Evolutionary conservation across 2,888 invertebrate genomes (phyloP).

Genomic region (Atethmia centrago): DNA sequence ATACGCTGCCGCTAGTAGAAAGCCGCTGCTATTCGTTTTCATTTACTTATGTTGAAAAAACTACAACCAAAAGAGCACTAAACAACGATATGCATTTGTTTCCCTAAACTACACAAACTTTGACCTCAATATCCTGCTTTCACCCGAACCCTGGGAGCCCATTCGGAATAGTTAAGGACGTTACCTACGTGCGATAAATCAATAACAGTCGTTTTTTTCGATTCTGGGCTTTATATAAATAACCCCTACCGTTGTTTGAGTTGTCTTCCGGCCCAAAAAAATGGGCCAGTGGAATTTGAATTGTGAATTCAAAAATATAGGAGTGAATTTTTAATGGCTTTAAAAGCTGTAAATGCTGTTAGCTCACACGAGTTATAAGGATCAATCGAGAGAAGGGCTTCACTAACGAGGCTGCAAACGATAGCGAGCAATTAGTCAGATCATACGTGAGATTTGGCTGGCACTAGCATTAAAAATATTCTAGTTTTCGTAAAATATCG

Average conservation of each 20-base stretch:
- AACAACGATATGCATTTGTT: conserved; percentile 18
- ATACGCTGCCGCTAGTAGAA: not conserved
- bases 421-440: conserved; percentile 52
- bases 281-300: conserved; percentile 11
- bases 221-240: conserved; percentile 35
- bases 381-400: conserved; percentile 47
- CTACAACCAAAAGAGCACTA: not conserved
- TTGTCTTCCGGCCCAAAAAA: conserved; percentile 12
- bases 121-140: conserved; percentile 19
- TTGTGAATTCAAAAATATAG: conserved; percentile 14
- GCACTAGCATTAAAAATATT: not conserved
- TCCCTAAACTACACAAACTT: not conserved
- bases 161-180: conserved; percentile 30
- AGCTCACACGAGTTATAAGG: conserved; percentile 39
- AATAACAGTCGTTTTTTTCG: conserved; percentile 35
- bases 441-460: conserved; percentile 31
- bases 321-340: conserved; percentile 17
- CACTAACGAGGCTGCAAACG: conserved; percentile 53
- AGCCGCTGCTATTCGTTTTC: not conserved
- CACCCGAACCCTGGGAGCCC: not conserved
- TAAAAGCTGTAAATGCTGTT: conserved; percentile 12
- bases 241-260: conserved; percentile 15
- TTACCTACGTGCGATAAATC: conserved; percentile 33
- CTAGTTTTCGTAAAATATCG: not conserved
- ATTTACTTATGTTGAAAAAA: not conserved